These are phyloP conservation scores for Scylla paramamosain DNA, from an alignment of 1,140 invertebrate species.

Conservation along the genomic window DNA sequence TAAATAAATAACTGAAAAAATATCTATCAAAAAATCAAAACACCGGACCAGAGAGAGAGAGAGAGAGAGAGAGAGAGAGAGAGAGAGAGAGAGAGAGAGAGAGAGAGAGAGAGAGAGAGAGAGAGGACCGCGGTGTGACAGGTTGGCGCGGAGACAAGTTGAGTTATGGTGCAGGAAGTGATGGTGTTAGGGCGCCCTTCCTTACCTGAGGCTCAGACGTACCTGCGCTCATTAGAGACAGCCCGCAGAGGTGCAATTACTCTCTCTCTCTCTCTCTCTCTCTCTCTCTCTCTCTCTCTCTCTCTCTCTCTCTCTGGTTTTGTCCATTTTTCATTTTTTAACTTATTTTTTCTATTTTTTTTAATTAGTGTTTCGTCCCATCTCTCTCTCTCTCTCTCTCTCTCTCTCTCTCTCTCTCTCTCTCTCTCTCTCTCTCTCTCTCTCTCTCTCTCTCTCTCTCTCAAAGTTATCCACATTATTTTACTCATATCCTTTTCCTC, in stretches of 20 bases:
- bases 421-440: not conserved
- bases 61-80: not conserved
- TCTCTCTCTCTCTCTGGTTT: conserved; percentile 8
- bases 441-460: not conserved
- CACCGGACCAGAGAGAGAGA: not conserved
- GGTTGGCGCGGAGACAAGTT: not conserved
- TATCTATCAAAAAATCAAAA: not conserved
- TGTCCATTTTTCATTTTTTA: conserved; percentile 18
- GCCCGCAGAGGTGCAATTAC: not conserved
- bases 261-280: conserved; percentile 44
- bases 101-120: conserved; percentile 52
- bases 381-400: conserved; percentile 15
- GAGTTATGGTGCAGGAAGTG: not conserved
- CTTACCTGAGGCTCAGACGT: not conserved
- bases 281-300: conserved; percentile 52
- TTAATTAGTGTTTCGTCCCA: not conserved
- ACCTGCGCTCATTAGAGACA: not conserved
- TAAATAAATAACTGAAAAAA: too few species aligned
- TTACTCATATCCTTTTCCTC: not conserved
- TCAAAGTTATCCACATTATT: not conserved
- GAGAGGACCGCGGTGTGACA: not conserved
- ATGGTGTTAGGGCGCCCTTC: not conserved
- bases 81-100: not conserved
- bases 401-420: not conserved
- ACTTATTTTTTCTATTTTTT: not conserved